Percentiles rank a stretch among this genome's conserved stretches.
These are phyloP conservation scores for Notolabrus celidotus DNA, from an alignment of 2,797 vertebrate genomes.

Conservation along the genomic window DNA sequence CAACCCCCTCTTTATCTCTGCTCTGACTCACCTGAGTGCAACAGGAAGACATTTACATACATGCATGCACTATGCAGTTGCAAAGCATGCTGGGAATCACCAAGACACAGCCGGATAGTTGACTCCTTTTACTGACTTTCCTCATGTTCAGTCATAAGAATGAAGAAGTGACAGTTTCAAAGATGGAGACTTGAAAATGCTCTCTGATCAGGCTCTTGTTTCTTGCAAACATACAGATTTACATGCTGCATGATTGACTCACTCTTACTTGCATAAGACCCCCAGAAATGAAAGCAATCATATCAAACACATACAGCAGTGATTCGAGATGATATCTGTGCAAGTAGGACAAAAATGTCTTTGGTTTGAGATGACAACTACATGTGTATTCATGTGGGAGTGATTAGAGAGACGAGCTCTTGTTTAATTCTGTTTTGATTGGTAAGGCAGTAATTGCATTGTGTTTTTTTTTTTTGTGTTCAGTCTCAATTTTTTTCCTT, in stretches of 20 bases:
- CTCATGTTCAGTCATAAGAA: constrained; percentile 47
- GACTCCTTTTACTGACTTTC: constrained; percentile 17
- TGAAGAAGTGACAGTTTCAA: constrained; percentile 47
- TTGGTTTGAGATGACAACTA: constrained; percentile 62
- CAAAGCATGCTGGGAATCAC: constrained; percentile 34
- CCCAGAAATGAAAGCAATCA: constrained; percentile 42
- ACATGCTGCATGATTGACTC: constrained; percentile 37
- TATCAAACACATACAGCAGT: constrained; percentile 51
- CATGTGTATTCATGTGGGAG: constrained; percentile 76
- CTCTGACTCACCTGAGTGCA: constrained; percentile 60
- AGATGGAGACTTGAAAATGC: constrained; percentile 32
- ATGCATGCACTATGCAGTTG: background rate
- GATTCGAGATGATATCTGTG: constrained; percentile 68
- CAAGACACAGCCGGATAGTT: constrained; percentile 21
- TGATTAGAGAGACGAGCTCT: constrained; percentile 81
- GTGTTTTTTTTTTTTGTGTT: constrained; percentile 54
- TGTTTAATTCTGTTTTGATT: constrained; percentile 85
- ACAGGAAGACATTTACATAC: constrained; percentile 28
- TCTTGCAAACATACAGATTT: constrained; percentile 13
- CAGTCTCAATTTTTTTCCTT: constrained; percentile 12
- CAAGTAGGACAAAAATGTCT: constrained; percentile 66
- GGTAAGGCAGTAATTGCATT: constrained; percentile 76
- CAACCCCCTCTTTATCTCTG: constrained; percentile 21
- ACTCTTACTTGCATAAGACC: background rate
- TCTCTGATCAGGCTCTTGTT: constrained; percentile 33